Conservation (phyloP, 2,797 vertebrate species). For the Cossypha heuglini region DNA sequence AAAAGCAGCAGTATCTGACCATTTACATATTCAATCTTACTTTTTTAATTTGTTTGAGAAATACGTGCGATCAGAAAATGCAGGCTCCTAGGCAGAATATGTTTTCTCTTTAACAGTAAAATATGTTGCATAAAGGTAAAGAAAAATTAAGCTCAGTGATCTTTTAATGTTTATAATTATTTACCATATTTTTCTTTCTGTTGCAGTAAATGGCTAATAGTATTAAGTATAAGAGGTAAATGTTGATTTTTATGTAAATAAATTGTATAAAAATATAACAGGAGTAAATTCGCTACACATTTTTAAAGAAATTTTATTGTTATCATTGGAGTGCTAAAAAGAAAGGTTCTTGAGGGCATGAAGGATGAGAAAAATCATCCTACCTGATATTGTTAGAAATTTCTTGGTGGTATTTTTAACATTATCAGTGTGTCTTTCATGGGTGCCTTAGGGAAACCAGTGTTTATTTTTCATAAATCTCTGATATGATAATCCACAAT, state of each 20-base stretch:
- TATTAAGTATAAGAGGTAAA: not conserved
- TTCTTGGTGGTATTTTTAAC: constrained; percentile 31
- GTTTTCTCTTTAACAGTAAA: not conserved
- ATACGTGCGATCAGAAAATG: not conserved
- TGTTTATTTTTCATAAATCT: constrained; percentile 49
- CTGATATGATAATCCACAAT: constrained; percentile 40
- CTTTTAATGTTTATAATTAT: not conserved
- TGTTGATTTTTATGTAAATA: not conserved
- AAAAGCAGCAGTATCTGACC: not conserved
- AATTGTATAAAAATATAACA: not conserved
- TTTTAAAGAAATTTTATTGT: not conserved
- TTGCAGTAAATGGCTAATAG: not conserved
- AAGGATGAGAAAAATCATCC: not conserved
- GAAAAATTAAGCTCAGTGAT: not conserved
- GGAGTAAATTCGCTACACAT: not conserved
- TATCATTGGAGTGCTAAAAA: not conserved
- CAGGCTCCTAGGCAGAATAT: not conserved
- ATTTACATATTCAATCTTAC: not conserved
- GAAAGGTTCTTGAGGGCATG: not conserved
- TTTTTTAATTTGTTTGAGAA: not conserved
- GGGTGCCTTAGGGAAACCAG: constrained; percentile 10
- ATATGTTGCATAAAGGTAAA: not conserved
- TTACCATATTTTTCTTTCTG: not conserved
- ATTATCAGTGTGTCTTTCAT: constrained; percentile 5
- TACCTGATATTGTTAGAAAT: constrained; percentile 26